Evolutionary conservation across 2,888 invertebrate species (phyloP), one percentile per base, ranked within the genome.

Genomic region (Microctonus hyperodae): DNA sequence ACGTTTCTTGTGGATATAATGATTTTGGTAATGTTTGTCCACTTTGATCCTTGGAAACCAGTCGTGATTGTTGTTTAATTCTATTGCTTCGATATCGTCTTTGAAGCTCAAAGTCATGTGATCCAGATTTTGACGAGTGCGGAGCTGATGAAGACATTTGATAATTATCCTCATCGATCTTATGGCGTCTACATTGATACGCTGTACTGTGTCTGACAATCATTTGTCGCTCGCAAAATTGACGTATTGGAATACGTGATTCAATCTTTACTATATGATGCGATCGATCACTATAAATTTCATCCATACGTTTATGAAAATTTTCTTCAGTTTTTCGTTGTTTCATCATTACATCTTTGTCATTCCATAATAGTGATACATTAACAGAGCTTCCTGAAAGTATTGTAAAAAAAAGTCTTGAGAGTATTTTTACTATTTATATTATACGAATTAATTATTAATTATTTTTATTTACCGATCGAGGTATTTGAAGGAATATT

Each of bases 191-290:
- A 13, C 67, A 51, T 53, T 63, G 63, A 63, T 67, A 67, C 16
- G 67, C 67, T 33, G 67, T 67, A 59, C 59, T 67, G 51, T 67
- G 67, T 40, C 67, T 58, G 20, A 67, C 63, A 53, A 63, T 66
- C 50, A 65, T 71, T 57, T 67, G 65, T 28, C 70, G 70, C 56
- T 74, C 72, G 7, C 73, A 65, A n/a, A 69, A 66, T 44, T 73
- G 72, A 7, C 71, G 57, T 35, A 75, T 64, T 3, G 75, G 75
- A 44, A 75, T 75, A 59, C 72, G 65, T 9, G 75, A 75, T 66
- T 75, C 75, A 40, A 72, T 63, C 67, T 70, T 69, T 28, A 58
- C 58, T 56, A 58, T 63, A 35, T 73, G 70, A 50, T 69, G 70
- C 60, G 70, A 59, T 50, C 70, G 62, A 13, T 72, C 71, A 31